phyloP scores from a whole-genome alignment of 2,113 vertebrate species.

The Apaloderma vittatum region DNA sequence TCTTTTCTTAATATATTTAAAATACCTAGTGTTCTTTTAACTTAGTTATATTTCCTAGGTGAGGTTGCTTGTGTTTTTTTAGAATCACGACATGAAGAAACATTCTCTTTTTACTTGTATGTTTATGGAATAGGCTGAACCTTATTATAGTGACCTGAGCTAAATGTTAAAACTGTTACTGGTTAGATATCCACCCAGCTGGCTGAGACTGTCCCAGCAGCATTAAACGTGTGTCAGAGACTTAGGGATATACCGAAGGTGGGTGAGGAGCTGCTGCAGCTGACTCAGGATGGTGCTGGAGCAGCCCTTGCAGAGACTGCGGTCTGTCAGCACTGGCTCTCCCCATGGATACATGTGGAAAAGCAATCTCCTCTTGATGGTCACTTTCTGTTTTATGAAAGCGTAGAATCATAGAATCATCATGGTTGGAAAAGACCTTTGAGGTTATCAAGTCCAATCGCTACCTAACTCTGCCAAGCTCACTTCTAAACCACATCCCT shows the following conservation, averaged over 20 bases:
- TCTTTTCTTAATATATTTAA: neutral
- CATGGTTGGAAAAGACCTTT: too few relatives aligned
- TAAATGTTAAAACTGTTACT: neutral
- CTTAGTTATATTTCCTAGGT: neutral
- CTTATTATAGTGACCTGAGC: neutral
- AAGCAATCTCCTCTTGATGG: neutral
- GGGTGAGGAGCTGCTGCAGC: neutral
- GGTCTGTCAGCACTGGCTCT: neutral
- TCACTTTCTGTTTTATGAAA: neutral
- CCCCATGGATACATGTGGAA: neutral
- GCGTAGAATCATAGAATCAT: too few relatives aligned
- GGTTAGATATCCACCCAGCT: neutral
- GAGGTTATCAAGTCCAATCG: too few relatives aligned
- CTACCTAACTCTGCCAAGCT: too few relatives aligned
- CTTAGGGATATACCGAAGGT: neutral
- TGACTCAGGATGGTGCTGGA: neutral
- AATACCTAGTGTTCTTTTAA: neutral
- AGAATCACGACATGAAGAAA: fast-evolving
- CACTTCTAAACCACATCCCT: too few relatives aligned
- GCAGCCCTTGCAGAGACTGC: neutral
- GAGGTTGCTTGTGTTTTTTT: neutral
- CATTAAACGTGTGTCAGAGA: neutral
- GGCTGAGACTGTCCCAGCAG: neutral
- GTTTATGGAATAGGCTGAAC: neutral
- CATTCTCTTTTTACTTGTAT: neutral